Evolutionary conservation across 2,113 vertebrate species (phyloP), one percentile per base, ranked within the genome.

Genomic region (Corythornis madagascariensis): DNA sequence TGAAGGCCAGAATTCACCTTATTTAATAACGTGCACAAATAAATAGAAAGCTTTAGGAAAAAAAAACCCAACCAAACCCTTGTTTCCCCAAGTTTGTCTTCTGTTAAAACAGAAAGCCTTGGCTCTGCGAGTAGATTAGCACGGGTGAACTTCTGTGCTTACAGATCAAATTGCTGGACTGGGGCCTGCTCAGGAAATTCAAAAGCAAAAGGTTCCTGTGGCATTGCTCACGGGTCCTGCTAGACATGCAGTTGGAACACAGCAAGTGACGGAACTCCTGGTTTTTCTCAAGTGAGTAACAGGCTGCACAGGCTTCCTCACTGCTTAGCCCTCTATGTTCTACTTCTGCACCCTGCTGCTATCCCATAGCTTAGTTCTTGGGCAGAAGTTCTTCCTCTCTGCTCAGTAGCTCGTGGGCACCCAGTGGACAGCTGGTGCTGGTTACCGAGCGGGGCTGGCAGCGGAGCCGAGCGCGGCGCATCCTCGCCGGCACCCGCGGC

Each of bases 191-290:
- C 67, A 64, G 82, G 94, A 96, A 86, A 67, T 89, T 71, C 89
- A 71, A 8, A 89, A 96, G 87, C 79, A n/a, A 61, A 77, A 83
- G 84, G 79, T 94, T 93, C 92, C 79, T 88, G 76, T 88, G 75
- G 60, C 29, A 43, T 92, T 91, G 89, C 87, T 94, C 89, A 77
- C 71, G 56, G 64, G 40, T 64, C 69, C 88, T 52, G 17, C 78
- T 83, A 12, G 48, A 35, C 24, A 14, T 64, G 35, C 75, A 33
- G 43, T 38, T 56, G 82, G 35, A 77, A 56, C 24, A 1, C 3
- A 40, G 86, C 61, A 24, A 64, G 47, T 90, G 86, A 33, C 1
- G 3, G 56, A 83, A 92, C 50, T 75, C 56, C 20, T 69, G 0
- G 0, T 72, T 84, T 87, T 89, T 61, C 71, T 69, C 70, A 18